These are phyloP conservation scores for Neolamprologus cancellatus DNA, from an alignment of 2,113 vertebrate genomes.

Conservation along the genomic window DNA sequence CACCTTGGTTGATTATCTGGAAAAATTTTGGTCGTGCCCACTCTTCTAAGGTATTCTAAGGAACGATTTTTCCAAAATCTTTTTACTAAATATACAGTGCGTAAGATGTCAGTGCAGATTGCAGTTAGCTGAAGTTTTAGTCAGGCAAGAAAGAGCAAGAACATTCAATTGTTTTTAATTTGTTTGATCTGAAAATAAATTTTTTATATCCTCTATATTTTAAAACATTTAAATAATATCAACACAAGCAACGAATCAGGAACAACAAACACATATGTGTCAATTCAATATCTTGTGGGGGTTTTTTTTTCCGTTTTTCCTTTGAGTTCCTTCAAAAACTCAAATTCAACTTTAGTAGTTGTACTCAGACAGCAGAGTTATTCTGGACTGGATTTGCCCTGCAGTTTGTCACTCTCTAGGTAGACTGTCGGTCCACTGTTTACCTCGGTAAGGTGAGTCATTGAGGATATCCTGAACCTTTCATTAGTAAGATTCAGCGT, in stretches of 20 bases:
- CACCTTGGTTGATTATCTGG: background rate
- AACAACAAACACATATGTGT: background rate
- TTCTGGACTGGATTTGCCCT: background rate
- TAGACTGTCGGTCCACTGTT: background rate
- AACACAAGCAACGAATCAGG: background rate
- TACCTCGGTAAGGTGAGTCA: background rate
- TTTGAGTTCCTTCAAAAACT: background rate
- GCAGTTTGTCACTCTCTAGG: background rate
- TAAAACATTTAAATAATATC: background rate
- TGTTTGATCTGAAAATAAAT: background rate
- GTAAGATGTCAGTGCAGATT: background rate
- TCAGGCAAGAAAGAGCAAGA: background rate
- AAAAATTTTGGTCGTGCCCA: background rate
- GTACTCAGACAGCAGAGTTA: background rate
- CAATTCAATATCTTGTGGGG: background rate
- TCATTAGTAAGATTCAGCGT: background rate
- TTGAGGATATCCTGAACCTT: background rate
- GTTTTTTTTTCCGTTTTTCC: rapidly evolving
- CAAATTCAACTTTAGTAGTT: background rate
- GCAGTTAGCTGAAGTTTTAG: background rate
- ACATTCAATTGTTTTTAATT: background rate
- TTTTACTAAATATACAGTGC: background rate
- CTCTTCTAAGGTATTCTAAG: background rate
- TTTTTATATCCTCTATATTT: background rate
- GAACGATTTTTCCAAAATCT: background rate